These are phyloP conservation scores for Onychomys arenicola DNA, from an alignment of 2,797 vertebrate species.

Conservation along the genomic window DNA sequence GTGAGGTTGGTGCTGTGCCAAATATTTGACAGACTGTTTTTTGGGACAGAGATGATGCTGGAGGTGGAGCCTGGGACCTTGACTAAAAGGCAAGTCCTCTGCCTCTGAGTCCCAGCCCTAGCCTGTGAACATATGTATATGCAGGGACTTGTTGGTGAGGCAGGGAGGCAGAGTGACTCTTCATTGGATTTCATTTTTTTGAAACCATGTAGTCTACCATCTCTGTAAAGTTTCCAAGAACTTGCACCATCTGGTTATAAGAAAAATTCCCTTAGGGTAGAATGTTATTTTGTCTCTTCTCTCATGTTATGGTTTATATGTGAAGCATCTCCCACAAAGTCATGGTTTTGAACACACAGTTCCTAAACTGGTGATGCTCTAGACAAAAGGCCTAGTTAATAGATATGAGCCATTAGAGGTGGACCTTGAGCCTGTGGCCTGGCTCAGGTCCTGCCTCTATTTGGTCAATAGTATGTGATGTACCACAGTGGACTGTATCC, in stretches of 20 bases:
- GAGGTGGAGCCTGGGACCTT: not conserved
- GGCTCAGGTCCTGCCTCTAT: not conserved
- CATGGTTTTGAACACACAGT: not conserved
- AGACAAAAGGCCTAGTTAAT: not conserved
- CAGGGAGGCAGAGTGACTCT: not conserved
- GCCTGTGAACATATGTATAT: not conserved
- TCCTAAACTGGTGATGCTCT: not conserved
- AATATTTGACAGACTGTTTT: not conserved
- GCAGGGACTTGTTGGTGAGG: not conserved
- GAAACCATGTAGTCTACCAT: not conserved
- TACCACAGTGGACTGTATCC: no score
- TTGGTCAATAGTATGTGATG: not conserved
- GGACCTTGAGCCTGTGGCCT: no score
- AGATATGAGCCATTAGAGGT: not conserved
- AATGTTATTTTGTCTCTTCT: not conserved
- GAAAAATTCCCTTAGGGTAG: not conserved
- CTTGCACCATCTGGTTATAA: not conserved
- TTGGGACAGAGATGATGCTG: not conserved
- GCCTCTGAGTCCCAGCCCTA: not conserved
- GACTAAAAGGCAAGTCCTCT: not conserved
- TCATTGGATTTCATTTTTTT: not conserved
- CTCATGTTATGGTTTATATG: no score
- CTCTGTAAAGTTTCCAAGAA: not conserved
- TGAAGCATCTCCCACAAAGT: not conserved
- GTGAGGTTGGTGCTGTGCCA: not conserved